A percentile compares a stretch with the other conserved stretches of the same genome.
Evolutionary conservation across 2,888 invertebrate species (phyloP).

Genomic region (Poecilobothrus nobilitatus): DNA sequence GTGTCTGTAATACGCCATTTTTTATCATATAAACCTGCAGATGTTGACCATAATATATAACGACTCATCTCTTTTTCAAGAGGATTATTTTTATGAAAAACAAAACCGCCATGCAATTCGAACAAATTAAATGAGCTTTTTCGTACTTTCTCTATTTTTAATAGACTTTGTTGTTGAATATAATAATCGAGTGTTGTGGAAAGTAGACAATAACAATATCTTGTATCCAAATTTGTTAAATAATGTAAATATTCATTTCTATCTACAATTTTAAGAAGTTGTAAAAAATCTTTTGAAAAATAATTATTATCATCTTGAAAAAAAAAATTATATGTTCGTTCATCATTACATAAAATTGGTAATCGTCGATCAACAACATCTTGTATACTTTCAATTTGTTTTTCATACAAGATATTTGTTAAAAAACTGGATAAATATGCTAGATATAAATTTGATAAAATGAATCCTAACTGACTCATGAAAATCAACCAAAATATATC

Average conservation of each 20-base stretch:
- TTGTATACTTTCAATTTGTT: constrained; percentile 1
- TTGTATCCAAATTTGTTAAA: not conserved
- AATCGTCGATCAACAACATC: not conserved
- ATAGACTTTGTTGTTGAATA: not conserved
- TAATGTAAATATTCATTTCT: not conserved
- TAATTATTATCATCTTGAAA: not conserved
- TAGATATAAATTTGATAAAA: constrained; percentile 11
- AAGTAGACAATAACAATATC: not conserved
- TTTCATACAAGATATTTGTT: constrained; percentile 1
- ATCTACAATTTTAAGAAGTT: not conserved
- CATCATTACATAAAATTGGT: not conserved
- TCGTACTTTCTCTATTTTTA: not conserved
- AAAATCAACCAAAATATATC: not conserved
- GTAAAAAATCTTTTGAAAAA: not conserved
- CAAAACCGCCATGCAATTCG: not conserved
- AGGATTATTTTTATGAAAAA: not conserved
- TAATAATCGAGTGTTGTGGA: not conserved
- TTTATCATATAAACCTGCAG: not conserved
- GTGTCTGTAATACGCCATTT: not conserved
- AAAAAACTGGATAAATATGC: constrained; percentile 10
- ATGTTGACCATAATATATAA: not conserved
- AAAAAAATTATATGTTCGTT: not conserved
- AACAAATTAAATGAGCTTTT: not conserved
- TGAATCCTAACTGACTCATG: not conserved
- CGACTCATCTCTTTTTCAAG: not conserved